A percentile compares a stretch with the other conserved stretches of the same genome.
Evolutionary conservation across 1,140 invertebrate genomes (phyloP).

Genomic region (Lordiphosa mommai): DNA sequence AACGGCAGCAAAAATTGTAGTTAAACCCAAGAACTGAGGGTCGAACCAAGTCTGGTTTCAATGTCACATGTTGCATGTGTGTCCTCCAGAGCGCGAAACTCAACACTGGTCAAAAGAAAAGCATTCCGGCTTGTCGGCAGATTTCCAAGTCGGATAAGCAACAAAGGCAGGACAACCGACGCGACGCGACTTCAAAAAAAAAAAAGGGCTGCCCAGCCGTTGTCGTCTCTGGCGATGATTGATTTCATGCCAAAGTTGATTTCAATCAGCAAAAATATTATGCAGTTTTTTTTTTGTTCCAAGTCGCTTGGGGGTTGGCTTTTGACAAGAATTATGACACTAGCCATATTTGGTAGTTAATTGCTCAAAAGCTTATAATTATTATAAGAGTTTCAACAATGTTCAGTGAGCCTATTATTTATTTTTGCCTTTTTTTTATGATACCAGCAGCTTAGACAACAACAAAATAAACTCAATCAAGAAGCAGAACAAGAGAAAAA

Average conservation of each 20-base stretch:
- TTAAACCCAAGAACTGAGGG: background rate
- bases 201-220: conserved; percentile 14
- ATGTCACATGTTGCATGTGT: conserved; percentile 70
- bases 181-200: conserved; percentile 6
- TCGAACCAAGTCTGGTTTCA: conserved; percentile 39
- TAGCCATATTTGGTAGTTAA: conserved; percentile 72
- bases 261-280: conserved; percentile 79
- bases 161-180: conserved; percentile 29
- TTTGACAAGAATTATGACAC: conserved; percentile 78
- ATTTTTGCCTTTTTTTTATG: conserved; percentile 4
- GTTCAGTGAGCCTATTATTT: conserved; percentile 3
- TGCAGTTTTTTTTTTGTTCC: conserved; percentile 58
- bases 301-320: conserved; percentile 65
- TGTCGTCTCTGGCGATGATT: conserved; percentile 70
- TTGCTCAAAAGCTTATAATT: conserved; percentile 73
- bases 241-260: conserved; percentile 79
- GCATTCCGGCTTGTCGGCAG: conserved; percentile 49
- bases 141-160: conserved; percentile 63
- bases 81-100: conserved; percentile 72
- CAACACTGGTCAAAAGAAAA: conserved; percentile 49
- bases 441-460: conserved; percentile 54
- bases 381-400: conserved; percentile 15
- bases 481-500: background rate
- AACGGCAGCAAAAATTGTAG: conserved; percentile 15
- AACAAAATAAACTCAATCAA: conserved; percentile 6